Base-by-base conservation (phyloP, 2,113 vertebrate species). In the Speoplatyrhinus poulsoni region DNA sequence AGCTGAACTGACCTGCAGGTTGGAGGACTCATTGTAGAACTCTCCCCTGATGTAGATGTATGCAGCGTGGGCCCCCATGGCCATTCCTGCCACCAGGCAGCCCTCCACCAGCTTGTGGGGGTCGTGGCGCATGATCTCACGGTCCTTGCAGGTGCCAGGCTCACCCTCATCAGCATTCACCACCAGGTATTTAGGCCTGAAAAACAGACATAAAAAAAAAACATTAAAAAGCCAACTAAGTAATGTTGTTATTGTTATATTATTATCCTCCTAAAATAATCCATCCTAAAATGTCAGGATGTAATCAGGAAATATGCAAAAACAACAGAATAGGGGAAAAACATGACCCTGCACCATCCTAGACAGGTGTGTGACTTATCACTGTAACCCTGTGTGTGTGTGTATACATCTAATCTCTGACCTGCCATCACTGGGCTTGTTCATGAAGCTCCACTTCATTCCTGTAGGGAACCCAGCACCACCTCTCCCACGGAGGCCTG, bases 391-490 rank as follows among this genome's bases (percentile, higher is more conserved):
- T 26, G 11, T 36, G 15, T 12, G 36, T 12, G 36, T 46, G 47
- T 26, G 26, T 15, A 55, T 63, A 3, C 65, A 49, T 49, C 0
- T 65, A 17, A 66, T 12, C 41, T 17, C 85, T 80, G 52, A 96
- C 96, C 95, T 94, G 82, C 95, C 95, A 2, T 96, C 96, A 0
- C 95, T 94, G 36, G 96, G 97, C 57, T 99, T 99, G 87, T 99
- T 99, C 98, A 99, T 99, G 85, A 99, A 99, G 81, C 97, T 93
- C 98, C 98, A 99, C 59, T 99, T 99, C 90, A 99, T 96, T 32
- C 98, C 98, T 0, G 98, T 99, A 46, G 98, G 98, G 80, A 99
- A 99, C 0, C 98, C 98, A 0, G 97, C 97, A 0, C 97, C 97
- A 0, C 97, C 97, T 49, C 97, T 92, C 33, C 97, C 97, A 26